Evolutionary conservation across 2,888 invertebrate species (phyloP).

Genomic region (Apantesis nais): DNA sequence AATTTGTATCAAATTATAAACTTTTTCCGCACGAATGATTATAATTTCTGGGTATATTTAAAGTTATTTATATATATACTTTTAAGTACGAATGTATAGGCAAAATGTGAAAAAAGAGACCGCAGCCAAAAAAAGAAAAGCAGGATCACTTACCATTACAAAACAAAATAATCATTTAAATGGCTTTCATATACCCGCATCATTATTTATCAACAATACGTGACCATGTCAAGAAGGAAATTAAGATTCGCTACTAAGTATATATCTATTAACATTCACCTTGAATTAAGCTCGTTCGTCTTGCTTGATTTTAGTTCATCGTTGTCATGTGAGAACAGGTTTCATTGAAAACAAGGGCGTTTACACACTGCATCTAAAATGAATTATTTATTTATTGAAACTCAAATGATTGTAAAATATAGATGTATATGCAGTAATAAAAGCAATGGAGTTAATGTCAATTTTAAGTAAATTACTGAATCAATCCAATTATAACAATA

Average conservation of each 20-base stretch:
- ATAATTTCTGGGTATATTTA: not conserved
- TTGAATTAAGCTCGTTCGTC: slow-evolving; percentile 55
- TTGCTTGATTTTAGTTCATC: slow-evolving; percentile 54
- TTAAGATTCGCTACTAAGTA: slow-evolving; percentile 35
- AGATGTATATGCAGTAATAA: too few relatives aligned
- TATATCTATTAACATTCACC: slow-evolving; percentile 58
- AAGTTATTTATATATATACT: not conserved
- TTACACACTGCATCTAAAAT: not conserved
- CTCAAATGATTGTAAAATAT: too few relatives aligned
- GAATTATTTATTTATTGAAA: not conserved
- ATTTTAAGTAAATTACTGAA: too few relatives aligned
- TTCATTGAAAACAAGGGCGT: slow-evolving; percentile 35
- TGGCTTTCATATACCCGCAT: slow-evolving; percentile 31
- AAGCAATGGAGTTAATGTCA: too few relatives aligned
- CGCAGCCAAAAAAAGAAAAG: slow-evolving; percentile 52
- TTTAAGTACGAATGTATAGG: slow-evolving; percentile 7
- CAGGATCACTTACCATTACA: slow-evolving; percentile 50
- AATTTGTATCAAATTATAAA: too few relatives aligned
- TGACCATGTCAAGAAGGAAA: slow-evolving; percentile 39
- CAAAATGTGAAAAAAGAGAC: slow-evolving; percentile 24
- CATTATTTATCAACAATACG: slow-evolving; percentile 37
- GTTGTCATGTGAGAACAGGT: slow-evolving; percentile 42
- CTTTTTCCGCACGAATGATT: too few relatives aligned
- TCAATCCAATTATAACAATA: too few relatives aligned
- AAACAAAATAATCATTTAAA: slow-evolving; percentile 27